A percentile compares a stretch with the other conserved stretches of the same genome.
Evolutionary conservation across 2,113 vertebrate genomes (phyloP).

Genomic region (Coracopsis vasa): DNA sequence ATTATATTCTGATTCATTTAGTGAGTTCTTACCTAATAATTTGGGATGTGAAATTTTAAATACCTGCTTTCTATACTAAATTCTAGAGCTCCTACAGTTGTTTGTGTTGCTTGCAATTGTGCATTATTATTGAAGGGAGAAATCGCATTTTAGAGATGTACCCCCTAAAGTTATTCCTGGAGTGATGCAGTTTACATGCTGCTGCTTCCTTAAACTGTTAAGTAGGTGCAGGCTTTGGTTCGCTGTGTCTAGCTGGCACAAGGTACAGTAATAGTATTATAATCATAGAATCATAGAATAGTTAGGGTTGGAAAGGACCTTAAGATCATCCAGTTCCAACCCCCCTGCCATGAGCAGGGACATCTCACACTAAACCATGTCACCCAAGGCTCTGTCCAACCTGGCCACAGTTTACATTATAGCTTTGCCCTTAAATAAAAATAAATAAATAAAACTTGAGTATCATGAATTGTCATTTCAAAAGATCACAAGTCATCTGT

Average conservation of each 20-base stretch:
- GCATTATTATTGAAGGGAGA: background rate
- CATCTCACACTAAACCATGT: no score
- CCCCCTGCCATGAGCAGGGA: no score
- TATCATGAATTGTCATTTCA: background rate
- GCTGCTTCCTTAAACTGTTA: background rate
- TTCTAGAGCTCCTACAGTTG: background rate
- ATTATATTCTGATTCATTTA: background rate
- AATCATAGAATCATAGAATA: background rate
- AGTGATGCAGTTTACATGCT: background rate
- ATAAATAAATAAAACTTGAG: background rate
- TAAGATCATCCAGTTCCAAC: no score
- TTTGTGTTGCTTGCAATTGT: background rate
- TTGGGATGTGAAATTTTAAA: background rate
- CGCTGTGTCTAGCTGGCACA: background rate
- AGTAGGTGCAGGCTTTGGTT: background rate
- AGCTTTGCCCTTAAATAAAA: background rate
- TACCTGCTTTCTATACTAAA: background rate
- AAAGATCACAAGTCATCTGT: background rate
- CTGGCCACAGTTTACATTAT: background rate
- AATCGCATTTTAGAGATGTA: background rate
- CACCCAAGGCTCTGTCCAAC: no score
- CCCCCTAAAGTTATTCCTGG: background rate
- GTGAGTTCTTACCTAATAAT: background rate
- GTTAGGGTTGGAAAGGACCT: no score
- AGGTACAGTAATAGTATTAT: background rate